Conservation (phyloP, 2,888 invertebrate genomes). For the Eupeodes luniger region DNA sequence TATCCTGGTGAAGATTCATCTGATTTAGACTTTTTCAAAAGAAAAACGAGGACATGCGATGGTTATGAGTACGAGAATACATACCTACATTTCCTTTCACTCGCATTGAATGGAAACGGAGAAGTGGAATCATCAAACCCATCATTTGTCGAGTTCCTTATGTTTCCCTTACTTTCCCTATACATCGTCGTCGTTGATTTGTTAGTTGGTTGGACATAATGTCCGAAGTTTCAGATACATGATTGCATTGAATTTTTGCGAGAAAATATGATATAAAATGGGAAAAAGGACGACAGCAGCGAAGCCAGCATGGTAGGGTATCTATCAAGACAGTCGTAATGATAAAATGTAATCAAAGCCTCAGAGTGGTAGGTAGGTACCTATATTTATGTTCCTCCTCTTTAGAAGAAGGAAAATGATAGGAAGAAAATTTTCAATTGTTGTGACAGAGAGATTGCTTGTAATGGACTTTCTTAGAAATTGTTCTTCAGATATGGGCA, state of each 20-base stretch:
- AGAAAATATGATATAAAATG: slow-evolving; percentile 17
- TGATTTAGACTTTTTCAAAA: slow-evolving; percentile 30
- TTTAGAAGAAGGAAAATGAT: neutral
- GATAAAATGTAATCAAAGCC: slow-evolving; percentile 30
- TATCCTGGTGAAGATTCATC: slow-evolving; percentile 19
- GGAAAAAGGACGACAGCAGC: slow-evolving; percentile 1
- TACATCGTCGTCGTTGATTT: neutral
- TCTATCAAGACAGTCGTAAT: slow-evolving; percentile 17
- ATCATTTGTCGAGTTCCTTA: slow-evolving; percentile 22
- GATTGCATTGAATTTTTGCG: slow-evolving; percentile 43
- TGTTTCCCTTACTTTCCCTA: neutral
- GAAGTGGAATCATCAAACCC: slow-evolving; percentile 19
- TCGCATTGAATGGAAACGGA: slow-evolving; percentile 2
- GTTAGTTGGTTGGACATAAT: neutral
- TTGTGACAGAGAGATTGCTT: slow-evolving; percentile 21
- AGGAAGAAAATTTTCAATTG: slow-evolving; percentile 17
- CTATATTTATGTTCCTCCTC: neutral
- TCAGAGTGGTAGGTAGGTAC: neutral
- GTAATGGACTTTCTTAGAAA: slow-evolving; percentile 23
- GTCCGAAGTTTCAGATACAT: slow-evolving; percentile 24
- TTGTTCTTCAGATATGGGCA: neutral
- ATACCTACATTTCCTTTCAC: neutral
- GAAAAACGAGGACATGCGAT: neutral
- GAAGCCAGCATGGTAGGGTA: neutral
- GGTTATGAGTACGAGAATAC: no score